Evolutionary conservation across 2,797 vertebrate species (phyloP), one percentile per base, ranked within the genome.

Genomic region (Choloepus didactylus): DNA sequence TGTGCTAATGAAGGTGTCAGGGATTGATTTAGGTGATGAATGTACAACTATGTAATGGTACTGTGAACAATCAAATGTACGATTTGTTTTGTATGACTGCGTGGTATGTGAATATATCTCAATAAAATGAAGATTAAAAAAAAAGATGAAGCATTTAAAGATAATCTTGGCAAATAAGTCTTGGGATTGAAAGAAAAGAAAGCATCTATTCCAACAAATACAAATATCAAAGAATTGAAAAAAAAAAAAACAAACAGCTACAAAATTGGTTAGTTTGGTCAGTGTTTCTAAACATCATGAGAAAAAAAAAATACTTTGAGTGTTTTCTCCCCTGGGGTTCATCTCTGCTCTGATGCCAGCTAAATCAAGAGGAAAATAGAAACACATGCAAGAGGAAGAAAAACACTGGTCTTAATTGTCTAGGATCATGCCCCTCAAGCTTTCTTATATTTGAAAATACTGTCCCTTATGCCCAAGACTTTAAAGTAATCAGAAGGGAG

Each of bases 391-490:
- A 3, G 46, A 93, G 59, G 5, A 51, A 79, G 41, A 59, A 69
- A 93, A 89, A 49, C 19, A 3, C 23, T 54, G 44, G 60, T 31
- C 18, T 75, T 69, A 67, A 72, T 56, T 67, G 19, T 75, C 41
- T 51, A 75, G 41, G 29, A 6, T 59, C 31, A 9, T 49, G 21
- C 18, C 10, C 25, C 51, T 93, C 73, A 60, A 54, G 12, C 79
- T 89, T 89, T 80, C 81, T 80, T 80, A 35, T 44, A 73, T 67
- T 81, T 75, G 86, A 81, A 89, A 86, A 86, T 86, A 31, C n/a
- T 80, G 49, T 85, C 2, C 41, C 80, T 80, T 86, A 75, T 25
- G n/a, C 7, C 41, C 41, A 81, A 62, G 41, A 29, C 51, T 67
- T 60, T 15, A 51, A 85, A 89, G 46, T 66, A 75, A 89, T 79